A percentile compares a stretch with the other conserved stretches of the same genome.
phyloP scores from a whole-genome alignment of 2,113 vertebrate genomes.

The Thunnus thynnus region DNA sequence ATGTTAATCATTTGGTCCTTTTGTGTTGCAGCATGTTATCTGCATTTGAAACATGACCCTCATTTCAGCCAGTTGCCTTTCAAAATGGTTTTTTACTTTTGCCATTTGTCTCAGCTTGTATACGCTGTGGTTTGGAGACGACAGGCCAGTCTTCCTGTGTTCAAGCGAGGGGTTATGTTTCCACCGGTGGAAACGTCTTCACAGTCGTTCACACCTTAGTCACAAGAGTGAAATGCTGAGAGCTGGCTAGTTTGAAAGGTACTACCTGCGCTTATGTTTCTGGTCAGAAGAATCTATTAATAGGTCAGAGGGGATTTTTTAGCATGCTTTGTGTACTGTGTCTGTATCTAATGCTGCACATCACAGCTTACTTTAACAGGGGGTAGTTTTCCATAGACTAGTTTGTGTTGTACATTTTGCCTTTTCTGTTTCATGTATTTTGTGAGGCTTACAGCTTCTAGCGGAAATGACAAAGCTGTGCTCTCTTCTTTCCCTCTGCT shows the following conservation, averaged over 20 bases:
- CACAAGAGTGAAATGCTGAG: neutral
- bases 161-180: conserved; percentile 33
- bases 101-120: neutral
- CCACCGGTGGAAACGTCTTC: conserved; percentile 42
- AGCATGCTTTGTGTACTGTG: neutral
- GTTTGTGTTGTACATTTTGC: too few relatives aligned
- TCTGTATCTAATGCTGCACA: neutral
- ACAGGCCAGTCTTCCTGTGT: conserved; percentile 39
- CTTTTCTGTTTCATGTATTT: too few relatives aligned
- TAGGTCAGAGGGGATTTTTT: conserved; percentile 23
- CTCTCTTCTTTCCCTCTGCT: too few relatives aligned
- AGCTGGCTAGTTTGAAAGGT: neutral
- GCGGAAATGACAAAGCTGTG: too few relatives aligned
- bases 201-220: neutral
- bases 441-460: too few relatives aligned
- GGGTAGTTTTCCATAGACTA: too few relatives aligned
- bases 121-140: neutral
- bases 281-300: neutral
- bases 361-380: too few relatives aligned
- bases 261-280: neutral
- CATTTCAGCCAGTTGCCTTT: neutral
- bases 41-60: too few relatives aligned
- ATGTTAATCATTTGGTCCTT: too few relatives aligned
- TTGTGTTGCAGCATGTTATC: too few relatives aligned
- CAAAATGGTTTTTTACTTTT: neutral